These are phyloP conservation scores for Leptothorax acervorum DNA, from an alignment of 2,888 invertebrate genomes.

Conservation along the genomic window DNA sequence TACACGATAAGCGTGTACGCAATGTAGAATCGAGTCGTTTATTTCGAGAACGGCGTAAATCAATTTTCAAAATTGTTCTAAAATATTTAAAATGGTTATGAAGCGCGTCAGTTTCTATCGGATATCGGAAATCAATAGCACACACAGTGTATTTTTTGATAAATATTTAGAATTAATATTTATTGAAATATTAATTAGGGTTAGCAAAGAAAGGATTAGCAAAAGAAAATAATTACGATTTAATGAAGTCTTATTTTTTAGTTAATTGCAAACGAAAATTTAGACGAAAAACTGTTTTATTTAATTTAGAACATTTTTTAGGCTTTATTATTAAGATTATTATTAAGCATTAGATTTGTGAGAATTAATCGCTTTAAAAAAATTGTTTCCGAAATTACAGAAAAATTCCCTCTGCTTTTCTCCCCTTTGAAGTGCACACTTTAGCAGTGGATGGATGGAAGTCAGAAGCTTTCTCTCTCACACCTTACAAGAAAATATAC, in stretches of 20 bases:
- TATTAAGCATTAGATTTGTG: background rate
- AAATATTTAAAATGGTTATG: conserved; percentile 2
- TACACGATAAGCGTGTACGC: conserved; percentile 16
- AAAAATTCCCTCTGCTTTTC: background rate
- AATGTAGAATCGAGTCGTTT: conserved; percentile 12
- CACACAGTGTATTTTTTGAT: background rate
- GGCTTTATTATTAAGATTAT: conserved; percentile 3
- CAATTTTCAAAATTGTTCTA: conserved; percentile 12
- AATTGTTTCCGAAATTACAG: background rate
- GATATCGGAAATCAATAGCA: conserved; percentile 9
- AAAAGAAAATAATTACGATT: background rate
- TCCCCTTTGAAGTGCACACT: background rate
- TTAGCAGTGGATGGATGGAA: conserved; percentile 8
- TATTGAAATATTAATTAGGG: background rate
- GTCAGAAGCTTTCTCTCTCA: conserved; percentile 30
- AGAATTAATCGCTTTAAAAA: background rate
- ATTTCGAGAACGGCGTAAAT: conserved; percentile 33
- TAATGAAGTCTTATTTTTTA: background rate
- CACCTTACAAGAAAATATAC: conserved; percentile 9
- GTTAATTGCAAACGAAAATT: background rate
- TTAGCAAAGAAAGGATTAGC: background rate
- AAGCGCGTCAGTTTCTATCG: background rate
- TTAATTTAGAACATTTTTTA: background rate
- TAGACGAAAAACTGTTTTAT: background rate
- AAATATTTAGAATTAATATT: conserved; percentile 17